Evolutionary conservation across 2,113 vertebrate genomes (phyloP).

Genomic region (Lathamus discolor): DNA sequence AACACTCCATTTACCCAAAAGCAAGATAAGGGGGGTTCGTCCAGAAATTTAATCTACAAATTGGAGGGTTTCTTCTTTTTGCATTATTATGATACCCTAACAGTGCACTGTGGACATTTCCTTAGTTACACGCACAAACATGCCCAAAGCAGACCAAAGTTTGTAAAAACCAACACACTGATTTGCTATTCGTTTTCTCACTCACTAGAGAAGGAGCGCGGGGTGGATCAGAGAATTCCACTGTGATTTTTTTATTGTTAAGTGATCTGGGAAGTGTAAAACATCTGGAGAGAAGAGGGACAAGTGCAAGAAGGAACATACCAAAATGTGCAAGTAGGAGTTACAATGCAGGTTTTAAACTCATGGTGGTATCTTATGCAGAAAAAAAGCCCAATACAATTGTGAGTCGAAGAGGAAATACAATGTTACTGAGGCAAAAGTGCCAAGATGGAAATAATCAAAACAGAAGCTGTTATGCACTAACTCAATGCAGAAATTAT

Average conservation of each 20-base stretch:
- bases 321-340: neutral
- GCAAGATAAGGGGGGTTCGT: neutral
- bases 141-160: neutral
- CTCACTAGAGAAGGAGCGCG: neutral
- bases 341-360: neutral
- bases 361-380: neutral
- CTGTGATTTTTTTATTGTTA: neutral
- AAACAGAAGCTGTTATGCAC: neutral
- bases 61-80: neutral
- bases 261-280: neutral
- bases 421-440: neutral
- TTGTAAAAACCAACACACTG: neutral
- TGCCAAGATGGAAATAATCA: neutral
- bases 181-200: neutral
- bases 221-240: neutral
- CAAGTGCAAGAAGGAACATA: neutral
- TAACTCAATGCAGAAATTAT: neutral
- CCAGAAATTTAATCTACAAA: neutral
- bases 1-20: neutral
- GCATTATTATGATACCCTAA: neutral
- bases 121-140: neutral
- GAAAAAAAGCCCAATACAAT: neutral
- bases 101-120: neutral
- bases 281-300: neutral
- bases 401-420: constrained; percentile 9